phyloP scores from a whole-genome alignment of 1,140 invertebrate genomes.

The Heliothis subflexa region DNA sequence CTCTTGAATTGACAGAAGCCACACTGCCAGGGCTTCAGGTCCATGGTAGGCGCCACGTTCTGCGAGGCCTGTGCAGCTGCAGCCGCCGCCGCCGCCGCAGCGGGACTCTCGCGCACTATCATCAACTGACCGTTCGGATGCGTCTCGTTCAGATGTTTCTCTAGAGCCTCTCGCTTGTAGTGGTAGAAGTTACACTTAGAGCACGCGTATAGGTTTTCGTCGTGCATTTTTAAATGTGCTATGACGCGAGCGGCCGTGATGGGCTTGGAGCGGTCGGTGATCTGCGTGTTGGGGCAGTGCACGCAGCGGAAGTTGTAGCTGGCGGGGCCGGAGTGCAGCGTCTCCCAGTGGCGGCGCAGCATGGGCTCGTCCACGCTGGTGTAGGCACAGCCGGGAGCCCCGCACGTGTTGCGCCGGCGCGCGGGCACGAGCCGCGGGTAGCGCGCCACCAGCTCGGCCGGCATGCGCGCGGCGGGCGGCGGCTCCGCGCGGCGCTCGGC shows the following conservation, averaged over 20 bases:
- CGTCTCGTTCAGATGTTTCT: slow-evolving; percentile 89
- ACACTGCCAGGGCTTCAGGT: slow-evolving; percentile 90
- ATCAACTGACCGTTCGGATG: slow-evolving; percentile 87
- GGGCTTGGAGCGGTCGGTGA: slow-evolving; percentile 68
- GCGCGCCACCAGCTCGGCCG: slow-evolving; percentile 57
- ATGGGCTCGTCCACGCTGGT: slow-evolving; percentile 90
- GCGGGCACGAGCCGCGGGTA: slow-evolving; percentile 73
- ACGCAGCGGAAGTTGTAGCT: slow-evolving; percentile 88
- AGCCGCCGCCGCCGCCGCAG: slow-evolving; percentile 41
- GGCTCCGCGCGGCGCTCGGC: slow-evolving; percentile 65
- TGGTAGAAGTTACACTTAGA: slow-evolving; percentile 89
- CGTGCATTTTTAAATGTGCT: slow-evolving; percentile 92
- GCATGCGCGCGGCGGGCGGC: slow-evolving; percentile 48
- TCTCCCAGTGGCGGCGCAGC: slow-evolving; percentile 90
- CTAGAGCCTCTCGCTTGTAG: slow-evolving; percentile 88
- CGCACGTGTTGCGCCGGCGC: slow-evolving; percentile 90
- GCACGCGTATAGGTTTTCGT: slow-evolving; percentile 90
- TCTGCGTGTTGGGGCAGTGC: slow-evolving; percentile 87
- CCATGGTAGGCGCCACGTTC: slow-evolving; percentile 74
- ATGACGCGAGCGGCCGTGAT: slow-evolving; percentile 87
- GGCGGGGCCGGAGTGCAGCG: slow-evolving; percentile 89
- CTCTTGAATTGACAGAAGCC: slow-evolving; percentile 89
- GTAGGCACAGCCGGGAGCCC: slow-evolving; percentile 90
- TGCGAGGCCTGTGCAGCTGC: slow-evolving; percentile 47
- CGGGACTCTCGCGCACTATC: slow-evolving; percentile 86